Evolutionary conservation across 2,113 vertebrate genomes (phyloP).

Genomic region (Serilophus lunatus): DNA sequence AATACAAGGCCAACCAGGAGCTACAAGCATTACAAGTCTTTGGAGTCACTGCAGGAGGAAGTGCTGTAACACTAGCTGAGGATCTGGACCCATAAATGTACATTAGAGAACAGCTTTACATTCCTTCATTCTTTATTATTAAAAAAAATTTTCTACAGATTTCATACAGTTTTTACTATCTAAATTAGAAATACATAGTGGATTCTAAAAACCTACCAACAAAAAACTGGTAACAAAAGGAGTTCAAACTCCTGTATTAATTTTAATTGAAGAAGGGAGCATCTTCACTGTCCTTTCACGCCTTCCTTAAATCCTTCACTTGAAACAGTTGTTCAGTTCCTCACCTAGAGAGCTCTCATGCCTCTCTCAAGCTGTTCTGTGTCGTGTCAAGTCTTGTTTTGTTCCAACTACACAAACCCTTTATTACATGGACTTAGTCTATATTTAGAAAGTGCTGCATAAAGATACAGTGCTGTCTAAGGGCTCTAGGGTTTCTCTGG

Average conservation of each 20-base stretch:
- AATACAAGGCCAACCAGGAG: not conserved
- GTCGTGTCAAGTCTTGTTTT: not conserved
- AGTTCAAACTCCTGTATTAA: not conserved
- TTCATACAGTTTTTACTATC: not conserved
- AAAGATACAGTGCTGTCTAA: not conserved
- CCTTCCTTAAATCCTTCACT: not conserved
- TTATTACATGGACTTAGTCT: slow-evolving; percentile 4
- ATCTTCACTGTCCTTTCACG: not conserved
- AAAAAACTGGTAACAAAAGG: not conserved
- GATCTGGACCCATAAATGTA: not conserved
- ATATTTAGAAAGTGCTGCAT: slow-evolving; percentile 44
- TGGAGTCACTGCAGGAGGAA: not conserved
- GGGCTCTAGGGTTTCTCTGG: not conserved
- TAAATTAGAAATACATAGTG: not conserved
- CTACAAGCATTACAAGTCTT: not conserved
- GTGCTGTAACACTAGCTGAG: not conserved
- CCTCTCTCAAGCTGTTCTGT: slow-evolving; percentile 18
- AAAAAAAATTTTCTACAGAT: not conserved
- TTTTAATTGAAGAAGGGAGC: not conserved
- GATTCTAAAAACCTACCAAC: not conserved
- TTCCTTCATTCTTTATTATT: not conserved
- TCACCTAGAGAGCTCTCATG: not conserved
- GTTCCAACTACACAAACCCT: not conserved
- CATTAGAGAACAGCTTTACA: not conserved
- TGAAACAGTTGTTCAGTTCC: not conserved